phyloP scores from a whole-genome alignment of 2,888 invertebrate species.

The Zaprionus bogoriensis region DNA sequence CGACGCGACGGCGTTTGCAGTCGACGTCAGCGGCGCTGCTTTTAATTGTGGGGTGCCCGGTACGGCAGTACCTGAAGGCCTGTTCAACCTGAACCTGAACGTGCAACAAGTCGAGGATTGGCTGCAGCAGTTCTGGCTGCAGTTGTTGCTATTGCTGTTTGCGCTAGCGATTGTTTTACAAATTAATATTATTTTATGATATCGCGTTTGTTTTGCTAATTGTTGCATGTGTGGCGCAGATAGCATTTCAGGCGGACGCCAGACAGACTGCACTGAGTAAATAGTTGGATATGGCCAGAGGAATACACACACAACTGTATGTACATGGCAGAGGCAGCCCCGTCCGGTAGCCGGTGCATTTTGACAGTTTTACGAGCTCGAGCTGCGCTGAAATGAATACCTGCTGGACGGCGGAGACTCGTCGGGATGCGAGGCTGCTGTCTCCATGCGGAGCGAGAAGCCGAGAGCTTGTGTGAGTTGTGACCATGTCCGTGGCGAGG shows the following conservation, averaged over 20 bases:
- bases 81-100: not conserved
- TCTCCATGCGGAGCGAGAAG: too few relatives aligned
- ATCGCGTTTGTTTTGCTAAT: constrained; percentile 79
- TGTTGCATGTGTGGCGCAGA: constrained; percentile 78
- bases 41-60: constrained; percentile 69
- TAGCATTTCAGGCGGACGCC: constrained; percentile 59
- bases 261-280: constrained; percentile 9
- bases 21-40: constrained; percentile 42
- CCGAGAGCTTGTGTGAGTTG: constrained; percentile 68
- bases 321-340: constrained; percentile 15
- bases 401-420: constrained; percentile 32
- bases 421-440: too few relatives aligned
- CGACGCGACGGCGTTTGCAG: constrained; percentile 66
- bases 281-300: constrained; percentile 25
- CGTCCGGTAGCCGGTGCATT: constrained; percentile 75
- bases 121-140: not conserved
- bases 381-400: constrained; percentile 74
- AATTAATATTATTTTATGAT: constrained; percentile 79
- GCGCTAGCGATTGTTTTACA: constrained; percentile 77
- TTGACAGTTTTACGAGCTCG: constrained; percentile 79
- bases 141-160: constrained; percentile 66
- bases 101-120: constrained; percentile 33
- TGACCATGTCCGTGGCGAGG: constrained; percentile 68
- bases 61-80: constrained; percentile 3
- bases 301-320: too few relatives aligned